Base-by-base conservation (phyloP, 1,140 invertebrate genomes). In the Pseudachorutes palmiensis region DNA sequence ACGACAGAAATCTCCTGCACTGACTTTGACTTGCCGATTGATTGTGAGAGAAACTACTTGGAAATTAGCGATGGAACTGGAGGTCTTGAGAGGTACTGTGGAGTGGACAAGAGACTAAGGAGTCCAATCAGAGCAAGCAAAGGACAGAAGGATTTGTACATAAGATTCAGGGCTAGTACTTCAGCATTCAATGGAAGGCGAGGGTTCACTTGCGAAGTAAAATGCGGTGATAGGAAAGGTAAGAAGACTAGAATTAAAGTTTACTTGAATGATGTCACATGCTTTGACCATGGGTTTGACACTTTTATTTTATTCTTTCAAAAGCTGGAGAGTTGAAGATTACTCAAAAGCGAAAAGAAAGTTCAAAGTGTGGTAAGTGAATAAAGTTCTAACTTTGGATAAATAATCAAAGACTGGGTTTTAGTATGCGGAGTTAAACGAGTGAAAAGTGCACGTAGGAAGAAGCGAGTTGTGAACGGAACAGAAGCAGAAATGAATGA, bases 401-500 rank as follows among this genome's bases (percentile, higher is more conserved):
- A 45, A 45, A 45, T 12, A 45, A 45, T 19, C 19, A 12, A 9
- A 45, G 9, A 45, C 36, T 45, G 36, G 19, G 19, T 9, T 45
- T 12, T 12, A 45, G 36, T 45, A 12, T 45, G 36, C 36, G 36
- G 36, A 45, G 36, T 45, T 45, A 45, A 45, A 19, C 9, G 19
- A 45, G 19, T 19, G 9, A 45, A 45, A 19, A n/a, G n/a, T n/a
- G 9, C 36, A 45, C 9, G 19, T 12, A 9, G 36, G 19, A 9
- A 9, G 9, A 45, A 45, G 36, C 36, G 67, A 26, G 64, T 68
- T 9, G 67, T 68, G 12, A 31, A 31, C 16, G 67, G 67, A 32
- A n/a, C 28, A 48, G 41, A 36, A 29, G 62, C 33, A 12, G 30
- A 49, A 19, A 33, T 62, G 28, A 24, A 30, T 5, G 67, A 68